Base-by-base conservation (phyloP, 2,888 invertebrate genomes). In the Chirona hameri region DNA sequence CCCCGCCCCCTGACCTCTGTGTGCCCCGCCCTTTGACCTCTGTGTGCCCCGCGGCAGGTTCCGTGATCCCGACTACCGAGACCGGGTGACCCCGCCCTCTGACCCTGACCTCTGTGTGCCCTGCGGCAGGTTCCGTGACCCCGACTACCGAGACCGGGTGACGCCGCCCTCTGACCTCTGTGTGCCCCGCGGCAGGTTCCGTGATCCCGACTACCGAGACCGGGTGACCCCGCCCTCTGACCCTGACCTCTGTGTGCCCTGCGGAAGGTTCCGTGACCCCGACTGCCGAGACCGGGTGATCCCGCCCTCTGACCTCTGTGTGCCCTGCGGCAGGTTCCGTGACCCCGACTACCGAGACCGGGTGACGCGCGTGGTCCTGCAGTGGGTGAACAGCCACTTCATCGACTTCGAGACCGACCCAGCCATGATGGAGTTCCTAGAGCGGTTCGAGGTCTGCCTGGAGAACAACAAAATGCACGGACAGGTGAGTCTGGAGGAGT, bases 301-400 rank as follows among this genome's bases (percentile, higher is more conserved):
- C 57, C 57, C 57, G 57, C 3, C 24, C 60, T n/a, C 14, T 79
- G n/a, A 27, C 48, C 52, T 4, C 27, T 79, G 46, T 48, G 79
- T 81, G 0, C 57, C 57, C 57, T 9, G 4, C 57, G 14, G 5
- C 83, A 87, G 88, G 88, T 97, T 98, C 87, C 93, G 93, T 85
- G 95, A 97, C 87, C 90, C 93, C 12, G 84, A 88, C 2, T 90
- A 93, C 55, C 89, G 93, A 85, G 94, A 96, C 88, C 92, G 97
- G 87, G 98, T 98, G 9, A 98, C 98, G 0, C 91, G 99, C 83
- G 97, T 99, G 0, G 96, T 99, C 18, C 90, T 99, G 79, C 91
- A 99, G 18, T 99, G 99, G 99, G 98, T 99, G 1, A 99, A 98
- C 89, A 99, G 98, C 89, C 98, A 98, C 89, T 98, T 98, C 87